Evolutionary conservation across 2,113 vertebrate genomes (phyloP), one percentile per base, ranked within the genome.

Genomic region (Solea senegalensis): DNA sequence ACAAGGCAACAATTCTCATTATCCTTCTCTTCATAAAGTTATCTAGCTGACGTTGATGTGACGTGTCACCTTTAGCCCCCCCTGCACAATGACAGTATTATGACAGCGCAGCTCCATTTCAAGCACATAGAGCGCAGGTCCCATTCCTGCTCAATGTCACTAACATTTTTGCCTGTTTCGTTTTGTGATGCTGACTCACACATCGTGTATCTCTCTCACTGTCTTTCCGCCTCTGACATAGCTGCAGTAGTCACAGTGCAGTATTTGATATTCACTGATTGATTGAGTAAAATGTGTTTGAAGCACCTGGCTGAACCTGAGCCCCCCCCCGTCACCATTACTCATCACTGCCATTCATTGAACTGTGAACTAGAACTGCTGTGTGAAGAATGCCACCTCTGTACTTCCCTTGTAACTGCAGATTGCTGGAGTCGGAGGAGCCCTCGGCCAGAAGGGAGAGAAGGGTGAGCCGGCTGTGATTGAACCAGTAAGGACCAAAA

Each of bases 391-490:
- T 28, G 71, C 61, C 43, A 40, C 68, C 69, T 80, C 58, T 86
- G 74, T 65, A 65, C 59, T 76, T 60, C n/a, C 50, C 80, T 52
- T 81, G 57, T 77, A 27, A 59, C 66, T 41, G 2, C 90, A 98
- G 96, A 92, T 97, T 58, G 93, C 93, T 67, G 94, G 94, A 40
- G 93, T 85, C 39, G 90, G 90, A 69, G 94, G 92, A 27, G 86
- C 76, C 68, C 93, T 95, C 7, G 97, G 97, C 65, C 94, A 96
- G 89, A 99, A 98, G 82, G 97, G 97, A 68, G 95, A 98, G 72
- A 98, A 98, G 69, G 97, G 97, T 55, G 97, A 99, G 64, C 96
- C 96, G 5, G 97, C 97, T 11, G 96, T 99, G 28, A 95, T 99
- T 51, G 97, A 99, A 89, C 97, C 97, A 46, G 97, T 99, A 92